Base-by-base conservation (phyloP, 2,113 vertebrate species). In the Sinocyclocheilus grahami region DNA sequence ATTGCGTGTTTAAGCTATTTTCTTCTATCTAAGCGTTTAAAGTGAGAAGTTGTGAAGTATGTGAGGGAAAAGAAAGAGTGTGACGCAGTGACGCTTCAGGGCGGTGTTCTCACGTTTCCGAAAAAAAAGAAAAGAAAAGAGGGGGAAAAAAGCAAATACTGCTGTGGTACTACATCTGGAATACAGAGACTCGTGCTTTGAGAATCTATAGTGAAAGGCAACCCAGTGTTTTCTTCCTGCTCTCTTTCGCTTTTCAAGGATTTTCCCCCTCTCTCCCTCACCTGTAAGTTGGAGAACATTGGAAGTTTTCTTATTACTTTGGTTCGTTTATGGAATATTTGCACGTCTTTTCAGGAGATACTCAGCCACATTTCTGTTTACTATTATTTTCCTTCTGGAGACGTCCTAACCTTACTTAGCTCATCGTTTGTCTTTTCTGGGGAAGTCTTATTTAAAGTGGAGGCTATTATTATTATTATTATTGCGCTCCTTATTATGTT, bases 91-190 rank as follows among this genome's bases (percentile, higher is more conserved):
- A 84, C 91, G 91, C 92, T 91, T 13, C 90, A 92, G 95, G 95
- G 95, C 95, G 95, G 94, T 93, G 94, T 94, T 94, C 91, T 92
- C 91, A 92, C 92, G 89, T 91, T 89, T 89, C 86, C 89, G 92
- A 91, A 85, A 91, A 90, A 71, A 71, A 53, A n/a, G 62, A 22
- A 13, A 62, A 20, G 90, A 89, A 79, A 87, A 88, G 72, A 81
- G 27, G 27, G 27, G 8, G 90, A 91, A 83, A 88, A 90, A 87
- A 81, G 71, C 79, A 88, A 91, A 88, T 90, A 90, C 88, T 91
- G 90, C 92, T 92, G 85, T 82, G 78, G 91, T 88, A 88, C 90
- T 91, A 93, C 95, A 95, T 95, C 95, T 95, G 95, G 94, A 94
- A 93, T 93, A 93, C 93, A 92, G 92, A 89, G 30, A 92, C 86